Conservation (phyloP, 2,888 invertebrate genomes). For the Dusona sp. region DNA sequence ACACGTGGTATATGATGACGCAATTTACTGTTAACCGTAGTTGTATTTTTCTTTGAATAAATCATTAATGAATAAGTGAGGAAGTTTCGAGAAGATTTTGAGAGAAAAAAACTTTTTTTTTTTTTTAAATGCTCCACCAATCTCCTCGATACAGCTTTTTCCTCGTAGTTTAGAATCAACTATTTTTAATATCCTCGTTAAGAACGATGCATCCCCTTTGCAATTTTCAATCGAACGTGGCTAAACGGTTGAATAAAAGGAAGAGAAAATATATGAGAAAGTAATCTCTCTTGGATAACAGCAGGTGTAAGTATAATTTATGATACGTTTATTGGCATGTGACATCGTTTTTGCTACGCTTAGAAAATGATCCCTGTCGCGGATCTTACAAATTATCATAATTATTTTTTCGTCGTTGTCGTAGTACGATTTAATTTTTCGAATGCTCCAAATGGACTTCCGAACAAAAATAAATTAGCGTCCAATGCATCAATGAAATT, state of each 20-base stretch:
- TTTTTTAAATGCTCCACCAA: neutral
- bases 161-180: too few species aligned
- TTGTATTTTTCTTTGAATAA: slow-evolving; percentile 83
- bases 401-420: slow-evolving; percentile 30
- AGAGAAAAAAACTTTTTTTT: neutral
- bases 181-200: neutral
- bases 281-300: slow-evolving; percentile 51
- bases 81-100: slow-evolving; percentile 26
- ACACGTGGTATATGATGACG: slow-evolving; percentile 79
- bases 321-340: slow-evolving; percentile 21
- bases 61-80: slow-evolving; percentile 78
- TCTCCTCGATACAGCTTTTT: neutral
- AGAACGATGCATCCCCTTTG: neutral
- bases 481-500: neutral
- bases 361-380: slow-evolving; percentile 43
- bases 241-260: neutral
- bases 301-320: slow-evolving; percentile 51
- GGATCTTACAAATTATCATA: slow-evolving; percentile 45
- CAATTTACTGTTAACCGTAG: slow-evolving; percentile 82
- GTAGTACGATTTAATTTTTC: neutral
- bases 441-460: neutral
- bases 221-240: neutral
- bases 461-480: neutral
- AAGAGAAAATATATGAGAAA: neutral
- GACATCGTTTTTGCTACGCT: slow-evolving; percentile 39